Percentiles rank a stretch among this genome's conserved stretches.
Conservation (phyloP, 2,113 vertebrate genomes). For the Heterotilapia buettikoferi region DNA sequence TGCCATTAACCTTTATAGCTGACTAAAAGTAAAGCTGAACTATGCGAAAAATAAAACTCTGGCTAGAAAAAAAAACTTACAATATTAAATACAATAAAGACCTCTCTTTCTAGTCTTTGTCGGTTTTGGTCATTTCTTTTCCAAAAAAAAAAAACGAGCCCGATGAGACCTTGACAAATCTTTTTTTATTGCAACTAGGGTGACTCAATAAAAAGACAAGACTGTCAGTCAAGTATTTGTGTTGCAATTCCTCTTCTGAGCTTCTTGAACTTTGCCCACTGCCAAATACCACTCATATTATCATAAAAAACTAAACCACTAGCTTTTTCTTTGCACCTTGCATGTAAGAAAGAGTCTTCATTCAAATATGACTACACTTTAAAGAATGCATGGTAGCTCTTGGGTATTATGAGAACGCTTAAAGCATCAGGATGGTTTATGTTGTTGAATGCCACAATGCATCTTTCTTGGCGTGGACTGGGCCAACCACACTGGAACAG, state of each 20-base stretch:
- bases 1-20: neutral
- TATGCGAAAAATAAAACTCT: neutral
- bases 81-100: neutral
- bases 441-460: neutral
- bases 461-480: slow-evolving; percentile 12
- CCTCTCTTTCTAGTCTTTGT: neutral
- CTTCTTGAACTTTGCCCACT: neutral
- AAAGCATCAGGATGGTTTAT: neutral
- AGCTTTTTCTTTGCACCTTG: neutral
- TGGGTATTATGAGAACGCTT: neutral
- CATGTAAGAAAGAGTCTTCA: neutral
- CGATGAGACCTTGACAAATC: neutral
- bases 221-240: neutral
- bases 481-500: neutral
- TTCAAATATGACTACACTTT: neutral
- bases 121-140: neutral
- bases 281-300: neutral
- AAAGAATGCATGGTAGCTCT: slow-evolving; percentile 9
- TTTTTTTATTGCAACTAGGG: neutral
- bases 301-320: neutral
- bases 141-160: neutral
- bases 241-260: neutral
- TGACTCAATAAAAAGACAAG: neutral
- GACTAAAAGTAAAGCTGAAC: neutral
- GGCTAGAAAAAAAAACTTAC: neutral